Base-by-base conservation (phyloP, 1,140 invertebrate genomes). In the Nasonia vitripennis region DNA sequence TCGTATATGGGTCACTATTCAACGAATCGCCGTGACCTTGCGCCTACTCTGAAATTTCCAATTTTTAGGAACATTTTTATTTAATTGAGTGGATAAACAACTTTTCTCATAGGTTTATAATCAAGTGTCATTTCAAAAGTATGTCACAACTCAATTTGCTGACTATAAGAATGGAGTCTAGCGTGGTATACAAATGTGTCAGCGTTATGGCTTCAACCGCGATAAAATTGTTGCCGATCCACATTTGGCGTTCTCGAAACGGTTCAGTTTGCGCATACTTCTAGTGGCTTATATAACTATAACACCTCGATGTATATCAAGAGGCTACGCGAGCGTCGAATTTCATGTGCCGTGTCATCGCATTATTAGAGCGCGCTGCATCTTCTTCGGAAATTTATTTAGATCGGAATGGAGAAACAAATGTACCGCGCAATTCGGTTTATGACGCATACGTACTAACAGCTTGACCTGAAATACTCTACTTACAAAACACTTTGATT, bases 161-260 rank as follows among this genome's bases (percentile, higher is more conserved):
- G 20, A 20, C 37, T 51, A 17, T 48, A 45, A 37, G 27, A 48
- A 71, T 71, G 12, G 10, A 37, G n/a, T 45, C 34, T 41, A 48
- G 68, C n/a, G 14, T 37, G 41, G 20, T 81, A 81, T 14, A 51
- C 11, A 68, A 81, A 81, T 81, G 79, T 71, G 79, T 71, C 79
- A 48, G 17, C 23, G 27, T 71, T 81, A 71, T 71, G 79, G 67
- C 67, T 27, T 20, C 14, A 17, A n/a, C 20, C 67, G 23, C 79
- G 79, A 81, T 81, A 45, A 81, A 41, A 68, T 68, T 45, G 17
- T 70, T 51, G 5, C 5, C 78, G 34, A 34, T 67, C 17, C 12
- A 70, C 31, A 23, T 68, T 80, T 80, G 37, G 62, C 41, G 0
- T 45, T 45, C 41, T 37, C 37, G n/a, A 51, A 51, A 51, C 48